A percentile compares a stretch with the other conserved stretches of the same genome.
Evolutionary conservation across 2,797 vertebrate genomes (phyloP).

Genomic region (Sebastes flavidus): DNA sequence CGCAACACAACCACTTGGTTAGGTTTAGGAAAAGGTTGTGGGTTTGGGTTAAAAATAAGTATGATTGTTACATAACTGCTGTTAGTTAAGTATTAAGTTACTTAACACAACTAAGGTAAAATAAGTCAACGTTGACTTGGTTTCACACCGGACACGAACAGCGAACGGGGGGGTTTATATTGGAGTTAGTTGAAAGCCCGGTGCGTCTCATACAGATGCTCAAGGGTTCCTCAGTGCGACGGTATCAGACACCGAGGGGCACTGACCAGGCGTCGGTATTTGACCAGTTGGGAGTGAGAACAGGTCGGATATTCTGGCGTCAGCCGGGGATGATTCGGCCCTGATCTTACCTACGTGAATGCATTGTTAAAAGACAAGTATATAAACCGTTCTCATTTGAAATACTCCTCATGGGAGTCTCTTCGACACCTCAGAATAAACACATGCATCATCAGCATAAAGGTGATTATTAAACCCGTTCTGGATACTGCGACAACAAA

Average conservation of each 20-base stretch:
- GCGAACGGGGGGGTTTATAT: too few relatives aligned
- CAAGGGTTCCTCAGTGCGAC: too few relatives aligned
- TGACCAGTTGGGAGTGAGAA: neutral
- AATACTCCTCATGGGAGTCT: neutral
- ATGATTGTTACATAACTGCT: too few relatives aligned
- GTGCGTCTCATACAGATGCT: neutral
- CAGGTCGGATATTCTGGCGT: neutral
- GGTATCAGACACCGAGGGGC: neutral
- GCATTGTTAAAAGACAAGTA: slow-evolving; percentile 19
- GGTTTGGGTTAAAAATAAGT: too few relatives aligned
- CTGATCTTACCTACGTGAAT: neutral
- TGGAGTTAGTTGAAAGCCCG: neutral
- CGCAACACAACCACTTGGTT: too few relatives aligned
- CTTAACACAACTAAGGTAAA: too few relatives aligned
- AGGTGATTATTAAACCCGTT: neutral
- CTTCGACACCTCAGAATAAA: neutral
- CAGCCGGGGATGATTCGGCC: neutral
- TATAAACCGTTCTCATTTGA: neutral
- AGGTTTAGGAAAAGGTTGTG: too few relatives aligned
- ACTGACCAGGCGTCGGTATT: neutral
- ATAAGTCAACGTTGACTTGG: too few relatives aligned
- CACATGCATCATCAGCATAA: slow-evolving; percentile 22
- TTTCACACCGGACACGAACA: too few relatives aligned
- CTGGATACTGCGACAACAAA: neutral
- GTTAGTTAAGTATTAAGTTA: too few relatives aligned